Evolutionary conservation across 2,113 vertebrate species (phyloP).

Genomic region (Cynopterus brachyotis): DNA sequence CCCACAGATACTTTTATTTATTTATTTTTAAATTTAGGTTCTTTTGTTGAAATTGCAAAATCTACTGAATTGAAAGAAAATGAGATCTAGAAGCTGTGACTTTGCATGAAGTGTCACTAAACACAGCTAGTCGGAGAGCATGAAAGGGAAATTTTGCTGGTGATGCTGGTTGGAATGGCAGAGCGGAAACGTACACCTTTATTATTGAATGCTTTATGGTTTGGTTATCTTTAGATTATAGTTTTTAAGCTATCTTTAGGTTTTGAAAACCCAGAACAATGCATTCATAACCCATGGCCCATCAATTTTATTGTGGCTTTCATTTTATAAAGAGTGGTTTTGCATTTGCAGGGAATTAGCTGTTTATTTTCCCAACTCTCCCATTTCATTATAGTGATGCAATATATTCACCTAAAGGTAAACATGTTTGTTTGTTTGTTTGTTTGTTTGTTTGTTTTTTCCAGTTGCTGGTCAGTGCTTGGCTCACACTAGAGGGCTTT

Average conservation of each 20-base stretch:
- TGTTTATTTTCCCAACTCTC: conserved; percentile 72
- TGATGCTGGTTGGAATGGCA: neutral
- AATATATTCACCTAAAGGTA: conserved; percentile 58
- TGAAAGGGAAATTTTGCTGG: neutral
- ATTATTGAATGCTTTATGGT: conserved; percentile 49
- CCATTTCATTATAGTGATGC: conserved; percentile 45
- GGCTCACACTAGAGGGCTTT: neutral
- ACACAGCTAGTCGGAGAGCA: neutral
- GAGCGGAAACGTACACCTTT: neutral
- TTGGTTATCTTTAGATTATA: conserved; percentile 62
- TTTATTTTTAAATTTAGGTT: conserved; percentile 61
- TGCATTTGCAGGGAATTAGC: conserved; percentile 56
- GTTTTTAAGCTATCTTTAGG: conserved; percentile 62
- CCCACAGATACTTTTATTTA: conserved; percentile 37
- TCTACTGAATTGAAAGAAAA: conserved; percentile 24
- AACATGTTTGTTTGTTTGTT: neutral
- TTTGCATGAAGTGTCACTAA: conserved; percentile 46
- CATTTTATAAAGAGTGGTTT: conserved; percentile 48
- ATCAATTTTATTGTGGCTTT: conserved; percentile 53
- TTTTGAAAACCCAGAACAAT: conserved; percentile 65
- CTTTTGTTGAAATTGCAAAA: conserved; percentile 45
- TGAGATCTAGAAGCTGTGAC: conserved; percentile 12
- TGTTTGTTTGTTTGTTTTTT: neutral
- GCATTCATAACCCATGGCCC: conserved; percentile 57
- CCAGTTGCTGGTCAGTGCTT: conserved; percentile 24